These are phyloP conservation scores for Antigone vipio DNA, from an alignment of 2,113 vertebrate genomes.

Conservation along the genomic window DNA sequence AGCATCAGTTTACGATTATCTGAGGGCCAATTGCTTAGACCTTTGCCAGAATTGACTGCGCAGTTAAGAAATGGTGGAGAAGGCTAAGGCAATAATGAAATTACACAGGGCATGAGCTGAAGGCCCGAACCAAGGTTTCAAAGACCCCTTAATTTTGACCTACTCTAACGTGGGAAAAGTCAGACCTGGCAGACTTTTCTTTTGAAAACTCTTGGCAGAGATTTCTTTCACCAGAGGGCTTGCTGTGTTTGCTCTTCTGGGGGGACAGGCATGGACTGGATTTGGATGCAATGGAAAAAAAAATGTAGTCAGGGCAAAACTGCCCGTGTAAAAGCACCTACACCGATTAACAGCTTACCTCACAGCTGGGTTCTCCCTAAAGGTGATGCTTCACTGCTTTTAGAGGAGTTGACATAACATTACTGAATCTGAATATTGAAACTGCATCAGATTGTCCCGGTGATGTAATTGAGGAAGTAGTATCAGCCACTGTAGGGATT, in stretches of 20 bases:
- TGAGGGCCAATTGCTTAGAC: not conserved
- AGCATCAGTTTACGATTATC: not conserved
- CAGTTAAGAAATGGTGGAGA: not conserved
- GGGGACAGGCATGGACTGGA: too few relatives aligned
- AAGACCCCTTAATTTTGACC: not conserved
- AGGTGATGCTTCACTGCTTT: not conserved
- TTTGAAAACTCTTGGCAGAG: not conserved
- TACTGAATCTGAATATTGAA: not conserved
- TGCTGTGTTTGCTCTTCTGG: too few relatives aligned
- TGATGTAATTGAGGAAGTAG: not conserved
- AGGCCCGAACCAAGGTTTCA: not conserved
- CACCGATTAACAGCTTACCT: not conserved
- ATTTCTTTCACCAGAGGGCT: not conserved
- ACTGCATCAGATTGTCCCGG: not conserved
- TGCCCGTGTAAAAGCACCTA: not conserved
- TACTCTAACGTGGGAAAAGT: not conserved
- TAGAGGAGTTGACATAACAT: not conserved
- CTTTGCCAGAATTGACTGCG: not conserved
- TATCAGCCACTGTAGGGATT: not conserved
- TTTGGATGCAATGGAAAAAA: not conserved
- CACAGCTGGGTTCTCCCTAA: not conserved
- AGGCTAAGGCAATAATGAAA: not conserved
- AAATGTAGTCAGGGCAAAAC: not conserved
- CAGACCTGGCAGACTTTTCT: not conserved
- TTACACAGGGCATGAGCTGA: not conserved